These are phyloP conservation scores for Fulmarus glacialis DNA, from an alignment of 2,113 vertebrate species.

Conservation along the genomic window DNA sequence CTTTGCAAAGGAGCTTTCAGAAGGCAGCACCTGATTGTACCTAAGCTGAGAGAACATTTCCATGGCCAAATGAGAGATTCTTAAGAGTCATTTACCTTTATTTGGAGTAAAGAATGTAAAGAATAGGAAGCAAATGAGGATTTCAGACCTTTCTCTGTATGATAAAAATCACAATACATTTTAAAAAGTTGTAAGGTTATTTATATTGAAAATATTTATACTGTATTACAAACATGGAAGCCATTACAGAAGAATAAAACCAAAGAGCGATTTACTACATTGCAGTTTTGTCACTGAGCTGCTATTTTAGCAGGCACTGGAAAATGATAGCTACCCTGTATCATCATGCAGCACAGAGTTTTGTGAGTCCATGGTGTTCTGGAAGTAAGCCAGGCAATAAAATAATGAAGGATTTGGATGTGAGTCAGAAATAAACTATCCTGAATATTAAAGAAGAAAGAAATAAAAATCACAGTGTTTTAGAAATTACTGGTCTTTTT, in stretches of 20 bases:
- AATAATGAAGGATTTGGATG: neutral
- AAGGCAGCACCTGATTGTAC: neutral
- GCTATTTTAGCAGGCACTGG: neutral
- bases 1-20: neutral
- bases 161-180: neutral
- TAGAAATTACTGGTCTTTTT: neutral
- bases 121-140: neutral
- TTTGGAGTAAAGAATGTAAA: neutral
- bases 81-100: neutral
- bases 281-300: neutral
- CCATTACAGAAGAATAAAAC: neutral
- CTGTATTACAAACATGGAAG: neutral
- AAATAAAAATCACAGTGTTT: neutral
- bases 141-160: neutral
- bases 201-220: neutral
- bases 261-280: neutral
- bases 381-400: slow-evolving; percentile 12
- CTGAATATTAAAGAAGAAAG: neutral
- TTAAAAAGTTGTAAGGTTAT: neutral
- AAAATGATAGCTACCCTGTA: neutral
- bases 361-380: neutral
- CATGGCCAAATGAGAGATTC: neutral
- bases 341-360: neutral
- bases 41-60: neutral
- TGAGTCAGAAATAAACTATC: neutral